Conservation (phyloP, 35 echinoderm and acorn worm species). For the Apostichopus californicus region DNA sequence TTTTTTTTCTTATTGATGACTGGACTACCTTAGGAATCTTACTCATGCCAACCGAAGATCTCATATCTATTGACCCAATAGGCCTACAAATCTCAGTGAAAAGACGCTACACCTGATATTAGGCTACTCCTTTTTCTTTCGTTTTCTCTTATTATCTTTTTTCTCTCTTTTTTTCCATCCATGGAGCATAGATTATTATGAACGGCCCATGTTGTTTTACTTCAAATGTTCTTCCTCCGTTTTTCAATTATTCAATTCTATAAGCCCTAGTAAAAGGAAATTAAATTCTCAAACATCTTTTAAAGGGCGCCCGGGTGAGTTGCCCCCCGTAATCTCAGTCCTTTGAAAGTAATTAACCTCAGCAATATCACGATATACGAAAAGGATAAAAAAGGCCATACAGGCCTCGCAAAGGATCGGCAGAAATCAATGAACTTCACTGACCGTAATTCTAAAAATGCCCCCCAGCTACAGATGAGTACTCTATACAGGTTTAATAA, state of each 20-base stretch:
- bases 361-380: slow-evolving; percentile 14
- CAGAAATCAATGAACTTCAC: slow-evolving; percentile 46
- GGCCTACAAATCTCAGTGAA: too few relatives aligned
- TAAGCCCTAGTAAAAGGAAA: slow-evolving; percentile 14
- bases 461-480: slow-evolving; percentile 35
- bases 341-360: slow-evolving; percentile 35
- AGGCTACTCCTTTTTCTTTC: too few relatives aligned
- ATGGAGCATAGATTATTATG: too few relatives aligned
- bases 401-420: not conserved
- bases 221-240: not conserved
- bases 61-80: too few relatives aligned
- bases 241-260: slow-evolving; percentile 8
- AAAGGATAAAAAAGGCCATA: not conserved
- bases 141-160: too few relatives aligned
- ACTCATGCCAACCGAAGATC: too few relatives aligned
- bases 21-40: too few relatives aligned
- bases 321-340: slow-evolving; percentile 21
- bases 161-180: too few relatives aligned
- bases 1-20: too few relatives aligned
- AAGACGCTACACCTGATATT: too few relatives aligned
- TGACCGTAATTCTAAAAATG: slow-evolving; percentile 37
- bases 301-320: slow-evolving; percentile 26
- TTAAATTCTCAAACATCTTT: slow-evolving; percentile 31
- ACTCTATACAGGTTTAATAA: slow-evolving; percentile 29
- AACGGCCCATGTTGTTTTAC: not conserved